Evolutionary conservation across 2,113 vertebrate species (phyloP).

Genomic region (Zosterops hypoxanthus): DNA sequence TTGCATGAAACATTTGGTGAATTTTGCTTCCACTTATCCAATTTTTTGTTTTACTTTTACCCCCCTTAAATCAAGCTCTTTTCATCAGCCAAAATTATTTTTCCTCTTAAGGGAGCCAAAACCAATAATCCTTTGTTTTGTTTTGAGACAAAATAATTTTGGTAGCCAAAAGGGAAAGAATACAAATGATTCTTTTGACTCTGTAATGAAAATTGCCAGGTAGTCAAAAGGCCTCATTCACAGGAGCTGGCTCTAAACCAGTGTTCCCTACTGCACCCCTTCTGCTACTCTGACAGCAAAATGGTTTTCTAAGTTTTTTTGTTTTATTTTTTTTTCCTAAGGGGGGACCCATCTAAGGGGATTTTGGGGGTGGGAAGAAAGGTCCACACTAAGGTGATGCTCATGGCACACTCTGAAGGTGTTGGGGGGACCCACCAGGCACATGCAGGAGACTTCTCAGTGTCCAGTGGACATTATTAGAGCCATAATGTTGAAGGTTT

Average conservation of each 20-base stretch:
- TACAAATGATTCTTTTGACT: neutral
- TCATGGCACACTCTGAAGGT: neutral
- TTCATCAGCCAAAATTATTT: slow-evolving; percentile 20
- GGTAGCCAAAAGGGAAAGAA: neutral
- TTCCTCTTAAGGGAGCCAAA: slow-evolving; percentile 17
- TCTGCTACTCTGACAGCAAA: neutral
- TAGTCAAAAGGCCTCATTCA: slow-evolving; percentile 1
- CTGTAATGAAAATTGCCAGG: neutral
- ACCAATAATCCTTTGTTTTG: slow-evolving; percentile 1
- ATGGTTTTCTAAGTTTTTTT: neutral
- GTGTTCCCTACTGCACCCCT: neutral
- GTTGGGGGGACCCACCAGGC: neutral
- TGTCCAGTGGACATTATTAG: neutral
- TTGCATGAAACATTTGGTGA: neutral
- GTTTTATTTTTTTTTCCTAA: neutral
- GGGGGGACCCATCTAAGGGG: neutral
- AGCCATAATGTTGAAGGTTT: neutral
- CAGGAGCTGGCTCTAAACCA: neutral
- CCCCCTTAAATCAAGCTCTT: neutral
- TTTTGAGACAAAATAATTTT: slow-evolving; percentile 29
- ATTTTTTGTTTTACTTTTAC: slow-evolving; percentile 9
- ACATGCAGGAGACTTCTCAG: rapidly evolving
- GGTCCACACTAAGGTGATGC: neutral
- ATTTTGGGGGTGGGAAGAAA: neutral
- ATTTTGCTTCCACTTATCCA: neutral